Evolutionary conservation across 2,888 invertebrate genomes (phyloP).

Genomic region (Aspidiotus destructor): DNA sequence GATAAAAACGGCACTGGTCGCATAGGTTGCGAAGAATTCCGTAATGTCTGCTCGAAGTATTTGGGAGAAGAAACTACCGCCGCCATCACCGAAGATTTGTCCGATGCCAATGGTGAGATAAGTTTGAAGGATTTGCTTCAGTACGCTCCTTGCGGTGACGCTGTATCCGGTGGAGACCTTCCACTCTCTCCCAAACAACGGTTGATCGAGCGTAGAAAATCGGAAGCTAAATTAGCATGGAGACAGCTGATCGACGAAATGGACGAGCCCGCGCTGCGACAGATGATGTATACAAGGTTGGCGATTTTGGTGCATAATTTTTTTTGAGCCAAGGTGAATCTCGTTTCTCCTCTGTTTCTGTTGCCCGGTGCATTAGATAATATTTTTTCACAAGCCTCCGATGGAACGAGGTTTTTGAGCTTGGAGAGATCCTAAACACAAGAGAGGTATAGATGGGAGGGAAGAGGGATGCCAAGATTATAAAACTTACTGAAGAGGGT

Average conservation of each 20-base stretch:
- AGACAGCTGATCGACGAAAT: conserved; percentile 40
- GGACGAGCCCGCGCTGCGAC: conserved; percentile 39
- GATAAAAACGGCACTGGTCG: not conserved
- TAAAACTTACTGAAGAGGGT: too few species aligned
- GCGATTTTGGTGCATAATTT: not conserved
- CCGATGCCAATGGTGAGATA: conserved; percentile 45
- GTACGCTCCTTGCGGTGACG: too few species aligned
- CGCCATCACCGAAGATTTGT: not conserved
- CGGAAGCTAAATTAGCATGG: conserved; percentile 40
- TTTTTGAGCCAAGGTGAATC: too few species aligned
- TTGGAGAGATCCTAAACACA: too few species aligned
- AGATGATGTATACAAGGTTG: conserved; percentile 39
- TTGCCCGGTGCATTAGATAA: too few species aligned
- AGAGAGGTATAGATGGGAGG: too few species aligned
- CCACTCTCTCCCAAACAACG: conserved; percentile 2
- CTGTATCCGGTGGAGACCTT: conserved; percentile 42
- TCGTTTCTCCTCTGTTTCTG: too few species aligned
- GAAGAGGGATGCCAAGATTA: too few species aligned
- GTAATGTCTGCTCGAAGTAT: not conserved
- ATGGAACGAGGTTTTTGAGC: too few species aligned
- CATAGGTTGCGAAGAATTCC: conserved; percentile 2
- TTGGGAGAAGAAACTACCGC: not conserved
- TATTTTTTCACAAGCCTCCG: too few species aligned
- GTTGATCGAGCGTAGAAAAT: conserved; percentile 39
- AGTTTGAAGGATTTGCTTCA: conserved; percentile 46